Base-by-base conservation (phyloP, 2,888 invertebrate species). In the Netelia fuscicornis region DNA sequence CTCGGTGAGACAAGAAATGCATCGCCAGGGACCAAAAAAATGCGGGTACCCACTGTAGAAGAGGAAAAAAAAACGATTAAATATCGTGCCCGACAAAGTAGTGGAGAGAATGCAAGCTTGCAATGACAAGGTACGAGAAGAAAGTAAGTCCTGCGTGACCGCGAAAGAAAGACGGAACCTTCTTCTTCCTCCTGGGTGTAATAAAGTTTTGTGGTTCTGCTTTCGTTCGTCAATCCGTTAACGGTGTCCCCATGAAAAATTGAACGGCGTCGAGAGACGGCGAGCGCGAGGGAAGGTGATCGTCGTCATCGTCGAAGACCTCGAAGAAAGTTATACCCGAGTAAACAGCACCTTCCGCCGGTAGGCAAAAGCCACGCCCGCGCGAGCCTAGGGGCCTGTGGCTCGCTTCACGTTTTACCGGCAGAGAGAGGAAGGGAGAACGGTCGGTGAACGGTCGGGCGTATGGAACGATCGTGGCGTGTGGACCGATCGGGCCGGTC, bases 261-360 rank as follows among this genome's bases (percentile, higher is more conserved):
- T 71, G 65, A 65, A 56, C 62, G 75, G 8, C 9, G 48, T 10
- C 65, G 68, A 56, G n/a, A 72, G 72, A 11, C 56, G 70, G 64
- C 70, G 58, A 77, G 10, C 70, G 76, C 30, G 77, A 83, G 78
- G 64, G 79, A 75, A 83, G 79, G 79, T 75, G 83, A 83, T 83
- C 77, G 56, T 72, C 65, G 74, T 64, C 44, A 17, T 9, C 58
- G 44, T 37, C 37, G 52, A 48, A 62, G 70, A 74, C 68, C 74
- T 25, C 83, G 79, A 83, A 79, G 83, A 83, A 83, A 83, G 83
- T 83, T 83, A 62, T 78, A 68, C 48, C 74, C 74, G 70, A 64
- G 68, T 75, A 75, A 83, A 79, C 70, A 83, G 74, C 79, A 75
- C 79, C 83, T 83, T 83, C 68, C 54, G 30, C 11, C 72, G 58